Percentiles rank a stretch among this genome's conserved stretches.
phyloP scores from a whole-genome alignment of 37 sponge, comb jelly and placozoan genomes.

The Aplysina aerophoba region DNA sequence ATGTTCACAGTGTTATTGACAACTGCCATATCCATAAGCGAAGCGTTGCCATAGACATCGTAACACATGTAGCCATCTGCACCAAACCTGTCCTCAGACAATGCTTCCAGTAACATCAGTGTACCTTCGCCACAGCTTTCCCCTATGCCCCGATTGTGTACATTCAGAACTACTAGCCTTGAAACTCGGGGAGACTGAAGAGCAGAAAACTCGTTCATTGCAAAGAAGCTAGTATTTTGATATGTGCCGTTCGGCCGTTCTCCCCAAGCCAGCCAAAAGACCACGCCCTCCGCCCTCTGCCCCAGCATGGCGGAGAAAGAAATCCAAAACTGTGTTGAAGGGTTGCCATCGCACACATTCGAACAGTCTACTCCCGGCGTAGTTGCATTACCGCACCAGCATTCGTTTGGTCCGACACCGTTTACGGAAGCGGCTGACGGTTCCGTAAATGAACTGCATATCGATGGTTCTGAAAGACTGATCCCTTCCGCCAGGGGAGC shows the following conservation, averaged over 20 bases:
- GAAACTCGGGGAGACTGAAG: conserved; percentile 18
- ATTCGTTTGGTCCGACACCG: not conserved
- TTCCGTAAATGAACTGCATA: conserved; percentile 33
- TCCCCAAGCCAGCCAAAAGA: conserved; percentile 47
- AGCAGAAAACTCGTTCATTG: conserved; percentile 33
- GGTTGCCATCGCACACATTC: conserved; percentile 25
- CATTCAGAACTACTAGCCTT: conserved; percentile 38
- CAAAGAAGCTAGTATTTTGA: conserved; percentile 25
- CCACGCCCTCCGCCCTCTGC: conserved; percentile 22
- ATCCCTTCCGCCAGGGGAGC: conserved; percentile 18
- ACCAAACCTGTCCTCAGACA: not conserved
- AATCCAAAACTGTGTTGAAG: conserved; percentile 38
- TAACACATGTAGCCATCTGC: not conserved
- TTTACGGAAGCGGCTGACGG: conserved; percentile 41
- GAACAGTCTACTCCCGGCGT: conserved; percentile 10
- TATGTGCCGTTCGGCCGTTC: conserved; percentile 32
- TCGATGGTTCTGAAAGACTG: not conserved
- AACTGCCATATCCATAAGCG: no score
- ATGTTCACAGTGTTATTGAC: no score
- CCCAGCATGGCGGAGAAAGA: conserved; percentile 42
- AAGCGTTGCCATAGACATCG: not conserved
- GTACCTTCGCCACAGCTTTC: conserved; percentile 21
- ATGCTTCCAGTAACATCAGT: not conserved
- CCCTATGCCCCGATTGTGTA: conserved; percentile 19
- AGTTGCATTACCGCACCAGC: conserved; percentile 36